Evolutionary conservation across 1,140 invertebrate species (phyloP), one percentile per base, ranked within the genome.

Genomic region (Thaumetopoea pityocampa): DNA sequence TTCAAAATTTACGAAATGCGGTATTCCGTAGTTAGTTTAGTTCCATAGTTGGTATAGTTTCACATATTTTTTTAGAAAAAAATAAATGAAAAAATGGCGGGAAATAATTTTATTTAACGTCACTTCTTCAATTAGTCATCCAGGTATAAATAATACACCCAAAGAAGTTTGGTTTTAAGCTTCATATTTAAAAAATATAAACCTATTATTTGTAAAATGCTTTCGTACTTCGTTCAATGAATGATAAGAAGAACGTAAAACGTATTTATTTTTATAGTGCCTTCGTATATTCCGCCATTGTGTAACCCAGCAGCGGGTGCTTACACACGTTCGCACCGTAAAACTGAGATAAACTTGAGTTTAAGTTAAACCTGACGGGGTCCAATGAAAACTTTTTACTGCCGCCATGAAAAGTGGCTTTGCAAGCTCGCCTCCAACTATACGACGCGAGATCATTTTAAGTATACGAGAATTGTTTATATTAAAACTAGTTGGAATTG

Each of bases 361-460:
- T 72, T 46, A 60, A 72, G 53, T 67, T 68, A 57, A 64, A 67
- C 60, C 55, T 50, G 60, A 63, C 65, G 53, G 48, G 37, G 54
- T 44, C 63, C 62, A 73, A 74, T 76, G 67, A 71, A 73, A 76
- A 69, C 45, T 71, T 73, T 79, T 79, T 73, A 74, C 63, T 59
- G 42, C 63, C n/a, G 46, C 64, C 44, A 65, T 67, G 62, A n/a
- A 61, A 66, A 67, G 43, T 49, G 41, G 35, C 43, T 52, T 46
- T 34, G 41, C 28, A 32, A 19, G 20, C 33, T 22, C 26, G 14
- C 5, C 46, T 56, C 46, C 37, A 58, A 66, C 66, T 40, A 45
- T 5, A 14, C 10, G 15, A 12, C 18, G 9, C 11, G 24, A 41
- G 27, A 17, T 36, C 7, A 4, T 4, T 4, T 35, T n/a, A 12